Percentiles rank a stretch among this genome's conserved stretches.
Evolutionary conservation across 2,797 vertebrate species (phyloP).

Genomic region (Aldrovandia affinis): DNA sequence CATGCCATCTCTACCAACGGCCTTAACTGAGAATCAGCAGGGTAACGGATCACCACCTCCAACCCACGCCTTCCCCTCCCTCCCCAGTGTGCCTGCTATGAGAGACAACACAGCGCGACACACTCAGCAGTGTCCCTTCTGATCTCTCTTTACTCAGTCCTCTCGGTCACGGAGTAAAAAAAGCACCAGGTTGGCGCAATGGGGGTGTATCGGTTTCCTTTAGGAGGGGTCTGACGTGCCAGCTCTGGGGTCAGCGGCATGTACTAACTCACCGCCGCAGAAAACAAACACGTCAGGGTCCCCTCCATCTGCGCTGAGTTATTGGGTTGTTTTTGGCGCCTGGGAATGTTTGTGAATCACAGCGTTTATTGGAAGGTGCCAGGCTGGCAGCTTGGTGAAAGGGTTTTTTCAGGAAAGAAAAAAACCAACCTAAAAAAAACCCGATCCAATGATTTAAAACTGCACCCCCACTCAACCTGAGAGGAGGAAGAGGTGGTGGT

Average conservation of each 20-base stretch:
- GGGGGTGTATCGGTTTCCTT: neutral
- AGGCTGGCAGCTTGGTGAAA: conserved; percentile 11
- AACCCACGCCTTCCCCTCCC: no score
- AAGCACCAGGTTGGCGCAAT: neutral
- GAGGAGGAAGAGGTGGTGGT: no score
- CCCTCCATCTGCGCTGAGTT: neutral
- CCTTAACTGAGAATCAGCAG: no score
- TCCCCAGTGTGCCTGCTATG: neutral
- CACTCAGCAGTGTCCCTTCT: neutral
- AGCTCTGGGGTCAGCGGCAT: neutral
- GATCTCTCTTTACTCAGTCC: neutral
- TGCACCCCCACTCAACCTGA: no score
- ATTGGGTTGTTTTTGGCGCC: conserved; percentile 9
- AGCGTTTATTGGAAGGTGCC: neutral
- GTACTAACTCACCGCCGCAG: neutral
- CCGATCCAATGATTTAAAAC: neutral
- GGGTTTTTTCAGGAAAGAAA: neutral
- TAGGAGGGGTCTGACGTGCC: neutral
- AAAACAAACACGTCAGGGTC: neutral
- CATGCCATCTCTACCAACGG: no score
- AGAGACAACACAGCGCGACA: neutral
- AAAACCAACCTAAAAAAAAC: neutral
- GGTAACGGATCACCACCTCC: no score
- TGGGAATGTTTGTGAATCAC: neutral
- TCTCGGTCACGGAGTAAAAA: neutral